Base-by-base conservation (phyloP, 1,140 invertebrate species). In the Ceratina australensis region DNA sequence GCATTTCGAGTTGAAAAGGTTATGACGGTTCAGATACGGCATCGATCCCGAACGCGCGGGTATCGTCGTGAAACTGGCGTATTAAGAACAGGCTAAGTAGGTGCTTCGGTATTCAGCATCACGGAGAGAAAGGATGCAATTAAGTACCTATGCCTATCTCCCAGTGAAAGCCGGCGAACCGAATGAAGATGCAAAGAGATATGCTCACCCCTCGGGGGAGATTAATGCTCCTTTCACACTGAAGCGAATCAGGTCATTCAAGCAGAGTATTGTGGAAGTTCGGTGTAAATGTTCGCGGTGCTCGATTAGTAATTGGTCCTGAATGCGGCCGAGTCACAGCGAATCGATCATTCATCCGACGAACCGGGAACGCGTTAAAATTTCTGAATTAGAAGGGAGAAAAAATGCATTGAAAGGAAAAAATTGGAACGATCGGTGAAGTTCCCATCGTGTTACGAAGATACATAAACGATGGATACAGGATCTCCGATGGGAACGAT, bases 91-190 rank as follows among this genome's bases (percentile, higher is more conserved):
- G n/a, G 24, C 15, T 26, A 69, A 76, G 65, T 60, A 59, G 56
- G 65, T 67, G 22, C 52, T 59, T 59, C 15, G 64, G 64, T 60
- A 75, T 69, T 76, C 65, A 66, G n/a, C 50, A 57, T 49, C 28
- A 49, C 16, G 28, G 61, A 63, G 67, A 77, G 74, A 77, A 77
- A 77, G 74, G 74, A 71, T 54, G 74, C 74, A 54, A 77, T 77
- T 71, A 61, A 77, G 74, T 61, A 24, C 66, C 65, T 60, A n/a
- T 52, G 66, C 74, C 74, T 52, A 77, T 77, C 74, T 54, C n/a
- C 26, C 47, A 42, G 74, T 69, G 74, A 77, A 77, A 77, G 74
- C 74, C 67, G 71, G 66, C 67, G 12, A 20, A 28, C 47, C 74
- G 74, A 63, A 63, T 16, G 28, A 77, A 77, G 67, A 76, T 69